phyloP scores from a whole-genome alignment of 2,113 vertebrate species.

The Oncorhynchus mykiss region DNA sequence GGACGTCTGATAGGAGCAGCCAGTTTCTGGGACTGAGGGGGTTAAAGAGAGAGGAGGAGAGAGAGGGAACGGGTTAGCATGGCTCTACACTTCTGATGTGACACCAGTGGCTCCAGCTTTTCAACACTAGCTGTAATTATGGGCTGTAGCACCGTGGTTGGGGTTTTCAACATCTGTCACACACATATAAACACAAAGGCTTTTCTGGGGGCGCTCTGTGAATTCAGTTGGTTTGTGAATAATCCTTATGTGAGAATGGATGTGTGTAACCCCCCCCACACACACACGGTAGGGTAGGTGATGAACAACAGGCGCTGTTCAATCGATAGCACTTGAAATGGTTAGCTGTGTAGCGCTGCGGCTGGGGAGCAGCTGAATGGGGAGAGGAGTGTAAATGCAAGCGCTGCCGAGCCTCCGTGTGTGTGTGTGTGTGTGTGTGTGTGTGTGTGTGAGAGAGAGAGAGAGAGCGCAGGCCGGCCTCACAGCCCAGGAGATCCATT shows the following conservation, averaged over 20 bases:
- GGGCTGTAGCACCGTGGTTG: background rate
- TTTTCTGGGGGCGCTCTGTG: background rate
- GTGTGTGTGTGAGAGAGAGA: background rate
- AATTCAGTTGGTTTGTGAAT: background rate
- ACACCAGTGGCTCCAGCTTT: background rate
- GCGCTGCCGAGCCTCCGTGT: conserved; percentile 12
- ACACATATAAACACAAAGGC: conserved; percentile 8
- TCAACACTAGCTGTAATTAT: background rate
- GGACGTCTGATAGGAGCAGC: conserved; percentile 84
- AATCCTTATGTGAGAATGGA: background rate
- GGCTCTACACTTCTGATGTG: background rate
- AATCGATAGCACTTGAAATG: conserved; percentile 55
- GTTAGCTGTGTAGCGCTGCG: background rate
- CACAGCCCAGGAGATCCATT: conserved; percentile 57
- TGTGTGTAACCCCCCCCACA: conserved; percentile 18
- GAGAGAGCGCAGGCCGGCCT: conserved; percentile 30
- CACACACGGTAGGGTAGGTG: background rate
- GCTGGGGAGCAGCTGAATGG: conserved; percentile 19
- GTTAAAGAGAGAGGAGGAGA: too few relatives aligned
- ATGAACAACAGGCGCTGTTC: conserved; percentile 31
- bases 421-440: conserved; percentile 23
- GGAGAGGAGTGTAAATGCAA: conserved; percentile 5
- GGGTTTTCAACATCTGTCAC: background rate
- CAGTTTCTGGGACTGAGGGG: conserved; percentile 83
- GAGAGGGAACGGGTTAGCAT: background rate